Evolutionary conservation across 2,113 vertebrate genomes (phyloP).

Genomic region (Tiliqua scincoides): DNA sequence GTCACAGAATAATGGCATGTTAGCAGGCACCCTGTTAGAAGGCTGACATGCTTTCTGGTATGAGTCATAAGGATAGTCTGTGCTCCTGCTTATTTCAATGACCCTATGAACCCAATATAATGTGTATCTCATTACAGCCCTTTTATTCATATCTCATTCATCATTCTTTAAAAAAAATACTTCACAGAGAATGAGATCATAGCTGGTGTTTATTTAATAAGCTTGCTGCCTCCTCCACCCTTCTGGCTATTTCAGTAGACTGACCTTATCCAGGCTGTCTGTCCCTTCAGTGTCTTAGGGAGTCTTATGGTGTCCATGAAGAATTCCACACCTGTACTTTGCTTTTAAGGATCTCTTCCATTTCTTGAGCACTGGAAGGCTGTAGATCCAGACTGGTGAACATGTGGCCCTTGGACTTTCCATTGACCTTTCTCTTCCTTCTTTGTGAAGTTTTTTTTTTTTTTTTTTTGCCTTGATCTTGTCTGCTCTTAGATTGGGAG

Average conservation of each 20-base stretch:
- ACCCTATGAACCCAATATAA: not conserved
- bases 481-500: not conserved
- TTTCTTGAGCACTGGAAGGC: not conserved
- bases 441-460: too few relatives aligned
- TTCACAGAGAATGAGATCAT: conserved; percentile 59
- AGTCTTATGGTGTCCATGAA: not conserved
- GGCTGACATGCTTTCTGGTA: conserved; percentile 14
- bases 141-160: conserved; percentile 45
- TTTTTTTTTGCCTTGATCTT: too few relatives aligned
- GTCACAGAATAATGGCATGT: not conserved
- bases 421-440: not conserved
- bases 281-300: conserved; percentile 42
- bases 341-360: not conserved
- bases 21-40: conserved; percentile 25
- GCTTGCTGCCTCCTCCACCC: conserved; percentile 47
- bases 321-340: conserved; percentile 27
- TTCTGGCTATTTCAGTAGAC: conserved; percentile 50
- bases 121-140: conserved; percentile 10
- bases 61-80: conserved; percentile 31
- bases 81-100: conserved; percentile 18
- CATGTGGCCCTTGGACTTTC: not conserved
- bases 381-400: not conserved
- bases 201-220: conserved; percentile 53
- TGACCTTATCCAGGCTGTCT: conserved; percentile 47
- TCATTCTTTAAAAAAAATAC: conserved; percentile 44